These are phyloP conservation scores for Sarcophaga caerulescens DNA, from an alignment of 2,888 invertebrate species.

Conservation along the genomic window DNA sequence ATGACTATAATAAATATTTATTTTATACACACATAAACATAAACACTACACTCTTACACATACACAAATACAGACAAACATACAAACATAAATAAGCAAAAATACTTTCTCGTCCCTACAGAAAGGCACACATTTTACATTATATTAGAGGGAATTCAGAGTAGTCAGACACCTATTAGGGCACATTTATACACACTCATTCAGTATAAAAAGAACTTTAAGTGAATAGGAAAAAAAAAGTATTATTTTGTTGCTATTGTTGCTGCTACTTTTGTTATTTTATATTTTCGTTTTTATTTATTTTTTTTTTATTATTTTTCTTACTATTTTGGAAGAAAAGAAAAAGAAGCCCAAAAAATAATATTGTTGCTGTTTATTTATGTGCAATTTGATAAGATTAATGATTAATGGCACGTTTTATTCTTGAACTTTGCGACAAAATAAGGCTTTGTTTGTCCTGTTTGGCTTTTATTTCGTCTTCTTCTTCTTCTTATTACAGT, in stretches of 20 bases:
- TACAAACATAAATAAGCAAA: neutral
- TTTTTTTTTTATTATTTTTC: neutral
- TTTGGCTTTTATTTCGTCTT: slow-evolving; percentile 1
- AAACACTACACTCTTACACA: neutral
- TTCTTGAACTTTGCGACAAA: slow-evolving; percentile 56
- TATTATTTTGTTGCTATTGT: neutral
- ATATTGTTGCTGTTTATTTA: slow-evolving; percentile 65
- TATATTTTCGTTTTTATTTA: neutral
- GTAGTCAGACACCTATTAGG: too few relatives aligned
- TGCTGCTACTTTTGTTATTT: neutral
- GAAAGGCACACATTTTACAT: too few relatives aligned
- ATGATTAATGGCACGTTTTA: slow-evolving; percentile 66
- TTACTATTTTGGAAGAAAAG: slow-evolving; percentile 10
- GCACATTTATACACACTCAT: too few relatives aligned
- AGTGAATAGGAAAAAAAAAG: slow-evolving; percentile 12
- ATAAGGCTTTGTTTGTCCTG: slow-evolving; percentile 26
- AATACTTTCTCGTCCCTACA: neutral
- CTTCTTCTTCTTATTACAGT: neutral
- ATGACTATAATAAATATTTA: slow-evolving; percentile 24
- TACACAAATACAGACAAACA: neutral
- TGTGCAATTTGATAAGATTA: slow-evolving; percentile 69
- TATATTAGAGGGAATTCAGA: too few relatives aligned
- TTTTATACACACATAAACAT: neutral
- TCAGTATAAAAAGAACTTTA: neutral
- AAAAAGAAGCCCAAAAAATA: slow-evolving; percentile 42